Evolutionary conservation across 2,888 invertebrate genomes (phyloP), one percentile per base, ranked within the genome.

Genomic region (Gerris lacustris): DNA sequence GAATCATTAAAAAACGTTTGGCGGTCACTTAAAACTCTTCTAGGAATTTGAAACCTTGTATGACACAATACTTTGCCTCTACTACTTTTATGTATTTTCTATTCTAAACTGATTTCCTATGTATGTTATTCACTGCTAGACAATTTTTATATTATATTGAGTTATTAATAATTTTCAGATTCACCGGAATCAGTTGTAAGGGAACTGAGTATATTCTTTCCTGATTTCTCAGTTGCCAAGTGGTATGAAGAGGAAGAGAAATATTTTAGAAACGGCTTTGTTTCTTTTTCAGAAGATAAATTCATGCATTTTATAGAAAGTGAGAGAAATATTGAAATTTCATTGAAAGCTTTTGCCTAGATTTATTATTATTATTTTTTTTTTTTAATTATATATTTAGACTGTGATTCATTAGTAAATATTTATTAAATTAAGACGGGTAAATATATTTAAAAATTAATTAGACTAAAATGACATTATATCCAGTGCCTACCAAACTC

Each of bases 191-290:
- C 93, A 6, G 93, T 90, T 0, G 80, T 81, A 74, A 83, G 86
- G 72, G 96, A 96, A 82, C 92, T 94, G 66, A 81, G 82, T 63
- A 88, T 94, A 79, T 88, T 96, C 78, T 95, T 95, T 79, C 92
- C 94, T 0, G 87, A 92, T 31, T 94, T 95, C 79, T 82, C 87
- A 72, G 80, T 85, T 44, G 82, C 86, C 73, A 78, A 84, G 11
- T 92, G 91, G 91, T 84, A 85, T 73, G 77, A 81, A 69, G 80
- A 83, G 66, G 85, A 87, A 72, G 87, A 81, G 72, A 73, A 79
- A 63, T 73, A 76, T 70, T 86, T 81, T 75, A 80, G 83, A 70
- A 81, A 80, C 72, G 84, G 83, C 0, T 83, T 82, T 31, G 80
- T 86, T 0, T 78, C 82, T 71, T 86, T 87, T 76, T 84, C 85